Evolutionary conservation across 2,888 invertebrate genomes (phyloP), one percentile per base, ranked within the genome.

Genomic region (Acronicta alni): DNA sequence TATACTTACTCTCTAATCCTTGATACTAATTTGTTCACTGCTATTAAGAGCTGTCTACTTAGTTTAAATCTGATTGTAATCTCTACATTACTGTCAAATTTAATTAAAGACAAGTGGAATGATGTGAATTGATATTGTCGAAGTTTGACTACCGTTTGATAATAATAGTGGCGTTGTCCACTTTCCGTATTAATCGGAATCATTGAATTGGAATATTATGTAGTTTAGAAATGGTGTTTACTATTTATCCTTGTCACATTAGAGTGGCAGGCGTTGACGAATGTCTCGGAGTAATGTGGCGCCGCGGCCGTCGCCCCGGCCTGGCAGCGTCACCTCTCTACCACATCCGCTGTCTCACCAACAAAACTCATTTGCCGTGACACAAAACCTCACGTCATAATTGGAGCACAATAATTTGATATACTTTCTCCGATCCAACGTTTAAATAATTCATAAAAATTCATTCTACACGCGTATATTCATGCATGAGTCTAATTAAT

Each of bases 331-430:
- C 68, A 57, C 55, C 30, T 57, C 66, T 54, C 59, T 37, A 75
- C 75, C 80, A 72, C 75, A 71, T 72, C 78, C 74, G 73, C 59
- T 63, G 70, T 67, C 73, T 76, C 67, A 56, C 61, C 72, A 64
- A 68, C 70, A 74, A 80, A 84, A 83, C 77, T 83, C 80, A 84
- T 81, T 83, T 75, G 80, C 71, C 83, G 84, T 86, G 85, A 85
- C 86, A 85, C 70, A 77, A 84, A 84, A 83, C 83, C 76, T 81
- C 85, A 80, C 85, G 85, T 83, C 86, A 89, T 88, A 92, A 91
- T 90, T 90, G 83, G 91, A 90, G 88, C 89, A 92, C 81, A 91
- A 90, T 91, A 87, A 90, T 90, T 89, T 87, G 84, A 86, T 83
- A 83, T 84, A 91, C 92, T 92, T 92, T 92, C 92, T 85, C 90